Conservation (phyloP, 2,888 invertebrate species). For the Aporophyla lueneburgensis region DNA sequence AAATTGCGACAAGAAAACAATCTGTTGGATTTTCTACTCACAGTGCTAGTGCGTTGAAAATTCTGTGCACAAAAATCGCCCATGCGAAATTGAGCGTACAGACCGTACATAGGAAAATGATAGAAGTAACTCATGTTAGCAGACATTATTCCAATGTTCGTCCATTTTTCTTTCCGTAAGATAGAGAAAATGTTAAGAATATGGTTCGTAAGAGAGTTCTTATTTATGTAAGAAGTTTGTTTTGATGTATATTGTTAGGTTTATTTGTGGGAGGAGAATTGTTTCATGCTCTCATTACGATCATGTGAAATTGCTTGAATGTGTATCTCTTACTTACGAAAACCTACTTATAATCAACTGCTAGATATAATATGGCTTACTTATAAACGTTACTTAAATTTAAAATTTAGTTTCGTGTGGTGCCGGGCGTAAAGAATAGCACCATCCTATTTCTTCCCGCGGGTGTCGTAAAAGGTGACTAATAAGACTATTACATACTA, state of each 20-base stretch:
- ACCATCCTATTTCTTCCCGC: no score
- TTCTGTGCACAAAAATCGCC: neutral
- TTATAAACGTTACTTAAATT: no score
- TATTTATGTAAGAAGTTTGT: constrained; percentile 16
- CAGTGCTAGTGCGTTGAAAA: neutral
- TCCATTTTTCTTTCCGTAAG: constrained; percentile 66
- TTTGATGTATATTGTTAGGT: neutral
- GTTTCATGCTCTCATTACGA: neutral
- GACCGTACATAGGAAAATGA: constrained; percentile 15
- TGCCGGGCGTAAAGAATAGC: no score
- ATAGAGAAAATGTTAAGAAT: constrained; percentile 57
- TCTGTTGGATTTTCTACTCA: no score
- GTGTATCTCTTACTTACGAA: no score
- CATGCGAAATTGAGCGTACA: neutral
- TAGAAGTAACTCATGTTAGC: constrained; percentile 59
- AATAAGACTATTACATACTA: no score
- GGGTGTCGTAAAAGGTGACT: no score
- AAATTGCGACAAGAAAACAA: no score
- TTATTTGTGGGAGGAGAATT: neutral
- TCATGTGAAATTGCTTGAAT: neutral
- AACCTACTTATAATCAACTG: no score
- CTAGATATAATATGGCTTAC: no score
- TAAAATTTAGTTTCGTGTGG: no score
- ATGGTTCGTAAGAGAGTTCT: constrained; percentile 1
- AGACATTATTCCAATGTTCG: constrained; percentile 68